These are phyloP conservation scores for Callionymus lyra DNA, from an alignment of 2,113 vertebrate genomes.

Conservation along the genomic window DNA sequence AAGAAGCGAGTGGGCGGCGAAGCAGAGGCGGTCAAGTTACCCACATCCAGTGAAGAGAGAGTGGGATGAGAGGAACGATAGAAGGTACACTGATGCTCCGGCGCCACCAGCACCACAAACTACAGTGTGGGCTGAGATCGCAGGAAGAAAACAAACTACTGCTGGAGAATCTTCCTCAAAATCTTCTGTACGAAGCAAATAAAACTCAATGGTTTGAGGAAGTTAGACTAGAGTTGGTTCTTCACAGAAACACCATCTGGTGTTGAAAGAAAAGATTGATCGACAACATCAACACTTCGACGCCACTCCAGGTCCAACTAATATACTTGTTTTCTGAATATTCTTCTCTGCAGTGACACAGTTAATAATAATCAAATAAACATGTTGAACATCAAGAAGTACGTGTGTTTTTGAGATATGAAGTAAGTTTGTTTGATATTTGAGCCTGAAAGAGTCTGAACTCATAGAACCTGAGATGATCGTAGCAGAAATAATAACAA, in stretches of 20 bases:
- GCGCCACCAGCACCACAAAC: conserved; percentile 21
- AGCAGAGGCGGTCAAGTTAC: conserved; percentile 43
- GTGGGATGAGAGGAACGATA: conserved; percentile 48
- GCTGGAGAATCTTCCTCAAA: not conserved
- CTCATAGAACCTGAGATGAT: too few species aligned
- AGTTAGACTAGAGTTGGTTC: not conserved
- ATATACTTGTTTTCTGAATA: too few species aligned
- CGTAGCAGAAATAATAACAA: too few species aligned
- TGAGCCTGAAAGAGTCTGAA: too few species aligned
- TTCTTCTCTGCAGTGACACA: too few species aligned
- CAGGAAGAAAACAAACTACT: conserved; percentile 6
- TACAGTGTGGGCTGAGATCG: conserved; percentile 4
- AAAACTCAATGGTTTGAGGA: not conserved
- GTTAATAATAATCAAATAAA: too few species aligned
- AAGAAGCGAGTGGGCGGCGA: conserved; percentile 46
- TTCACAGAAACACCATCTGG: conserved; percentile 2
- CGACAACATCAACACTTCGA: too few species aligned
- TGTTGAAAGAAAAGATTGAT: not conserved
- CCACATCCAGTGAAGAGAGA: conserved; percentile 50
- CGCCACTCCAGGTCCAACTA: too few species aligned
- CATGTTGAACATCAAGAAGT: too few species aligned
- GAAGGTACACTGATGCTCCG: conserved; percentile 28
- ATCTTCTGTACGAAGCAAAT: not conserved
- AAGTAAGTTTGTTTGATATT: too few species aligned
- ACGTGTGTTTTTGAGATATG: too few species aligned